Base-by-base conservation (phyloP, 2,797 vertebrate genomes). In the Parambassis ranga region DNA sequence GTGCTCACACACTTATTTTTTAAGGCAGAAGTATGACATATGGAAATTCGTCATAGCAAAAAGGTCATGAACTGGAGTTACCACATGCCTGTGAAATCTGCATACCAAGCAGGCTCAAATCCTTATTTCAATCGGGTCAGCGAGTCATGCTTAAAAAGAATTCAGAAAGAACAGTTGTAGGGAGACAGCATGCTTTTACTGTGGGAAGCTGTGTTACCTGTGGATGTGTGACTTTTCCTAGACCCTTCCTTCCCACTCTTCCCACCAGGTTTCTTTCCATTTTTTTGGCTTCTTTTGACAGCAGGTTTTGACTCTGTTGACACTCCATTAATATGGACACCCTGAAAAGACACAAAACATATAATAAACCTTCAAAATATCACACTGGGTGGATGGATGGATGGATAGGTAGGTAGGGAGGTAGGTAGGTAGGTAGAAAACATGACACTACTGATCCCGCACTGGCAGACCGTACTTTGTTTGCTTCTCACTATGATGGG, bases 211-310 rank as follows among this genome's bases (percentile, higher is more conserved):
- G 14, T 27, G 51, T 69, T 47, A 89, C 89, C 79, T 68, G 62
- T 77, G 26, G 62, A 46, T 51, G 8, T 76, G 28, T 72, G 65
- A 14, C 2, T 53, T 66, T 87, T 90, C 74, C 85, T 95, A 38
- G 62, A 55, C 0, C 77, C 86, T 8, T 95, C 94, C 71, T 94
- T 92, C 32, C 79, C 69, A 15, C 48, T 88, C 10, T 89, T 93
- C 14, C 78, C 65, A n/a, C 10, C 86, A 0, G 74, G 2, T 86
- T 93, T 96, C 85, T 94, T 96, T n/a, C 76, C 90, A 8, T 89
- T 33, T 61, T 94, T 96, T 78, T 93, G 94, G 31, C 83, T 60
- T 57, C 86, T 90, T 81, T 93, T 96, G 36, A 89, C 72, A 1
- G 90, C 88, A 52, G 92, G 87, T 81, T 82, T 92, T 15, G 87